A percentile compares a stretch with the other conserved stretches of the same genome.
phyloP scores from a whole-genome alignment of 2,113 vertebrate species.

The Neotoma lepida region DNA sequence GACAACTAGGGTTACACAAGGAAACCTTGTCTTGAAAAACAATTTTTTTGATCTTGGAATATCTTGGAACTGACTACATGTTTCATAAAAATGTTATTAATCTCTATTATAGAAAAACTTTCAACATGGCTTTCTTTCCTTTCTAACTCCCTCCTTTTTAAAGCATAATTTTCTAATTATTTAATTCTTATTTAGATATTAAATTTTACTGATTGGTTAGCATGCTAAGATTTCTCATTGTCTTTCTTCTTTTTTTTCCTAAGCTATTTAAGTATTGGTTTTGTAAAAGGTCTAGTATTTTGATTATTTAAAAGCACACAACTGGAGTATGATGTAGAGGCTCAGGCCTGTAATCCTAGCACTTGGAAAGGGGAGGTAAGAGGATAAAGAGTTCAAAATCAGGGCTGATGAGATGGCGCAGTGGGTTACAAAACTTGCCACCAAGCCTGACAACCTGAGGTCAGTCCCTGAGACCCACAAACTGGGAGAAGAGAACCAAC shows the following conservation, averaged over 20 bases:
- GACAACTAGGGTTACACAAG: too few species aligned
- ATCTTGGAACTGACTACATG: slow-evolving; percentile 29
- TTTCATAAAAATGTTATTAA: slow-evolving; percentile 22
- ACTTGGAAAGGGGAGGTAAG: not conserved
- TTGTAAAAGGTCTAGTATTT: not conserved
- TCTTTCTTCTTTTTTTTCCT: not conserved
- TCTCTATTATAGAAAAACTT: slow-evolving; percentile 33
- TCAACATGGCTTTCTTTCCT: not conserved
- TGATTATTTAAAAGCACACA: not conserved
- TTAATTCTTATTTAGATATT: slow-evolving; percentile 54
- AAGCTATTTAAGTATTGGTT: not conserved
- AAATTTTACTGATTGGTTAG: slow-evolving; percentile 19
- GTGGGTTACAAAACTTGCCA: not conserved
- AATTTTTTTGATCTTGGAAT: slow-evolving; percentile 49
- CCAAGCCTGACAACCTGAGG: not conserved
- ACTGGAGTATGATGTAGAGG: not conserved
- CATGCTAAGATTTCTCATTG: slow-evolving; percentile 52
- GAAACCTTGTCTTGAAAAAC: not conserved
- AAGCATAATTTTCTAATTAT: slow-evolving; percentile 40
- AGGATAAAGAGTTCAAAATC: not conserved
- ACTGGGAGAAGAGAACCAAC: not conserved
- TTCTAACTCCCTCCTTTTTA: not conserved
- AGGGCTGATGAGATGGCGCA: not conserved
- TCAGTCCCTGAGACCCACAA: not conserved
- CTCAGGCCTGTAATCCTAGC: not conserved